phyloP scores from a whole-genome alignment of 2,888 invertebrate species.

The Spodoptera exigua region DNA sequence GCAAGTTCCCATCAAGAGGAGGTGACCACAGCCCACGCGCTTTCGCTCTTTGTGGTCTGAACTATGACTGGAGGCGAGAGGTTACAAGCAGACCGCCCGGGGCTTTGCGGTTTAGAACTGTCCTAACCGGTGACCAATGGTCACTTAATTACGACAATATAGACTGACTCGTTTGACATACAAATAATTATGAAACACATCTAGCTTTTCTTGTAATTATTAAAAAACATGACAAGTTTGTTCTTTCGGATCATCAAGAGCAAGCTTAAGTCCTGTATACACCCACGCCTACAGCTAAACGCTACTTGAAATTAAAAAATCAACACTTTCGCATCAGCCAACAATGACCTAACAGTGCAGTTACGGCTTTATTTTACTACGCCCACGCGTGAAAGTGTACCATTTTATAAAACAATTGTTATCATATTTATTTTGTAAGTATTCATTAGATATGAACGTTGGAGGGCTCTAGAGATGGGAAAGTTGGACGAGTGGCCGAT shows the following conservation, averaged over 20 bases:
- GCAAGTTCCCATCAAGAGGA: not conserved
- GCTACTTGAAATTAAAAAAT: conserved; percentile 48
- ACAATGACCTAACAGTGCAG: conserved; percentile 27
- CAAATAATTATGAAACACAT: too few species aligned
- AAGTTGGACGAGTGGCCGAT: conserved; percentile 76
- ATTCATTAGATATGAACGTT: conserved; percentile 79
- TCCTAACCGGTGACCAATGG: too few species aligned
- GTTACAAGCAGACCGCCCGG: too few species aligned
- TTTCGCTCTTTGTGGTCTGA: too few species aligned
- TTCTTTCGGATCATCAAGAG: conserved; percentile 4
- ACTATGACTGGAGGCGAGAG: too few species aligned
- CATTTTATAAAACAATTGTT: conserved; percentile 63
- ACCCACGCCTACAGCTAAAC: conserved; percentile 26
- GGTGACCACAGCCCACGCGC: too few species aligned
- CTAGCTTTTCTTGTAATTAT: too few species aligned
- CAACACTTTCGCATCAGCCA: conserved; percentile 41
- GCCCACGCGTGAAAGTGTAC: conserved; percentile 56
- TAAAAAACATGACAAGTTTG: too few species aligned
- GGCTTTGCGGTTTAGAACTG: not conserved
- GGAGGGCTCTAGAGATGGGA: conserved; percentile 71
- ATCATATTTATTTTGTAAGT: conserved; percentile 68
- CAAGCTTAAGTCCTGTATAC: conserved; percentile 6
- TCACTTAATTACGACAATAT: too few species aligned
- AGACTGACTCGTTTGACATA: too few species aligned
- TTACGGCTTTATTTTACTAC: conserved; percentile 39